Conservation (phyloP, 2,113 vertebrate genomes). For the Tachuris rubrigastra region DNA sequence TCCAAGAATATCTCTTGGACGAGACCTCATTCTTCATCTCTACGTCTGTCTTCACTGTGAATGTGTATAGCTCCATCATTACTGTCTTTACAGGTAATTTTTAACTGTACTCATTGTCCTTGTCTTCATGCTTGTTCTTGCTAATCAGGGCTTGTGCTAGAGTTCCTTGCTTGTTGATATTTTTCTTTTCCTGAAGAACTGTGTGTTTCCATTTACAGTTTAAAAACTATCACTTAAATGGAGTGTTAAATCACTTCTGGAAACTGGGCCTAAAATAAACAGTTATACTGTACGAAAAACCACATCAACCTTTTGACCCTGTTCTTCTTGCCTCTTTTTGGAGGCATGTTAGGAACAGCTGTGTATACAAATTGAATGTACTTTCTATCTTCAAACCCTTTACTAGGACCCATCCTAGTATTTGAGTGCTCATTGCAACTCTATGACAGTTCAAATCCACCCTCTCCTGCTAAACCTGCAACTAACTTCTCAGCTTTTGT, state of each 20-base stretch:
- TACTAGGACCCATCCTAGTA: neutral
- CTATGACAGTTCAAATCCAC: neutral
- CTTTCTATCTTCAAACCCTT: neutral
- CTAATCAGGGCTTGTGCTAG: neutral
- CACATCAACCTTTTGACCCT: conserved; percentile 20
- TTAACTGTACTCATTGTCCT: neutral
- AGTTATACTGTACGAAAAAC: conserved; percentile 40
- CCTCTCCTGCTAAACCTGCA: neutral
- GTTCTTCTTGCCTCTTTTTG: conserved; percentile 30
- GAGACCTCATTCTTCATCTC: neutral
- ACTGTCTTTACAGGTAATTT: neutral
- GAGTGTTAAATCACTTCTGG: conserved; percentile 56
- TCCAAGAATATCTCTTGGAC: neutral
- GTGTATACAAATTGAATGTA: conserved; percentile 38
- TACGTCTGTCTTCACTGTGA: neutral
- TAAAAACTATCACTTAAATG: conserved; percentile 46
- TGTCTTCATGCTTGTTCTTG: neutral
- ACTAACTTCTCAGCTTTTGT: neutral
- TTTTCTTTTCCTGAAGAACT: neutral
- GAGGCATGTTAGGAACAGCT: conserved; percentile 35
- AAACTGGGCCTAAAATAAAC: conserved; percentile 47
- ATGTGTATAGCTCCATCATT: neutral
- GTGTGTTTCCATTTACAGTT: conserved; percentile 26
- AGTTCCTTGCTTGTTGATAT: conserved; percentile 1
- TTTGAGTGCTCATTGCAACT: neutral